These are phyloP conservation scores for Acestrorhynchus altus DNA, from an alignment of 2,797 vertebrate genomes.

Conservation along the genomic window DNA sequence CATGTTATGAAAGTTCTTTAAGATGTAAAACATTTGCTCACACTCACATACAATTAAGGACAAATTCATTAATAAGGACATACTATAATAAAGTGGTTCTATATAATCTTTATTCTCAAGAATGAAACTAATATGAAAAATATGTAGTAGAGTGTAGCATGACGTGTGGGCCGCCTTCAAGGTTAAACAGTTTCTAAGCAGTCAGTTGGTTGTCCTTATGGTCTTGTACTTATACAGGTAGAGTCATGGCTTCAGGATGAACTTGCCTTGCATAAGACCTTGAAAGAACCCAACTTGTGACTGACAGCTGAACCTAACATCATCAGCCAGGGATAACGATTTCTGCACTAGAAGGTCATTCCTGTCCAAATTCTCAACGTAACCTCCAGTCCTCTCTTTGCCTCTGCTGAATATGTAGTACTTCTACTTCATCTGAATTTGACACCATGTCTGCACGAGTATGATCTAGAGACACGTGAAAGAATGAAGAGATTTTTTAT, in stretches of 20 bases:
- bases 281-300: slow-evolving; percentile 18
- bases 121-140: no score
- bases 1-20: no score
- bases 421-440: slow-evolving; percentile 26
- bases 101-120: no score
- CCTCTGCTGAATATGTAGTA: slow-evolving; percentile 20
- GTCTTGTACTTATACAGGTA: slow-evolving; percentile 19
- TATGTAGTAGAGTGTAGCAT: no score
- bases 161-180: no score
- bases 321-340: slow-evolving; percentile 19
- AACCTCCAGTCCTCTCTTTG: neutral
- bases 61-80: no score
- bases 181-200: neutral
- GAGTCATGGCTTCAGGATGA: slow-evolving; percentile 12
- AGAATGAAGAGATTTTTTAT: neutral
- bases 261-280: neutral
- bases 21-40: no score
- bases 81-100: no score
- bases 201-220: slow-evolving; percentile 9
- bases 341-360: neutral
- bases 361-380: slow-evolving; percentile 11
- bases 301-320: slow-evolving; percentile 7
- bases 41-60: no score
- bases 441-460: neutral
- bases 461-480: slow-evolving; percentile 19